phyloP scores from a whole-genome alignment of 1,140 invertebrate species.

The Pogonognathellus flavescens region DNA sequence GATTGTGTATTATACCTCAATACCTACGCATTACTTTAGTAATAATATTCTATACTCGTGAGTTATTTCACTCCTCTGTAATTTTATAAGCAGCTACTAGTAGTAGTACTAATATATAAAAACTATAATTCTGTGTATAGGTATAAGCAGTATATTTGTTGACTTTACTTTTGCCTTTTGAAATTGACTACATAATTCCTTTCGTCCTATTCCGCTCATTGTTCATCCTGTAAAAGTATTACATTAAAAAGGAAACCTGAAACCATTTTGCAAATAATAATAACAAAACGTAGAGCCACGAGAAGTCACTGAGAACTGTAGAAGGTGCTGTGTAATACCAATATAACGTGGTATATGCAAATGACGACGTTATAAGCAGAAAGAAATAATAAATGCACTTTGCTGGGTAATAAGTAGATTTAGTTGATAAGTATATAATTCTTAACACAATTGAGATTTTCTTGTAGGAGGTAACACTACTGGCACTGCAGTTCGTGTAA shows the following conservation, averaged over 20 bases:
- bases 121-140: not conserved
- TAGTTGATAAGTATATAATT: not conserved
- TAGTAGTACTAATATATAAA: not conserved
- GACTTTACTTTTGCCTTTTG: slow-evolving; percentile 5
- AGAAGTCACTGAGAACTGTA: not conserved
- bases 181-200: slow-evolving; percentile 43
- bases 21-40: not conserved
- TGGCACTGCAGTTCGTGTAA: no score
- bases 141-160: not conserved
- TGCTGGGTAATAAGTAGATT: not conserved
- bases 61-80: not conserved
- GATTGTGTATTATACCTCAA: slow-evolving; percentile 1
- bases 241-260: slow-evolving; percentile 48
- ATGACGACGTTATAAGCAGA: no score
- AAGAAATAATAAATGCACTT: no score
- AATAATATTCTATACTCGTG: not conserved
- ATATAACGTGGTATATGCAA: no score
- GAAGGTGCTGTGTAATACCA: not conserved
- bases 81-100: not conserved
- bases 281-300: not conserved
- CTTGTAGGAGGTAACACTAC: no score
- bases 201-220: slow-evolving; percentile 47
- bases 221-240: slow-evolving; percentile 24
- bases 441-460: no score
- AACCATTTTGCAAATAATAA: not conserved